Percentiles rank a stretch among this genome's conserved stretches.
phyloP scores from a whole-genome alignment of 2,113 vertebrate species.

The Spea bombifrons region DNA sequence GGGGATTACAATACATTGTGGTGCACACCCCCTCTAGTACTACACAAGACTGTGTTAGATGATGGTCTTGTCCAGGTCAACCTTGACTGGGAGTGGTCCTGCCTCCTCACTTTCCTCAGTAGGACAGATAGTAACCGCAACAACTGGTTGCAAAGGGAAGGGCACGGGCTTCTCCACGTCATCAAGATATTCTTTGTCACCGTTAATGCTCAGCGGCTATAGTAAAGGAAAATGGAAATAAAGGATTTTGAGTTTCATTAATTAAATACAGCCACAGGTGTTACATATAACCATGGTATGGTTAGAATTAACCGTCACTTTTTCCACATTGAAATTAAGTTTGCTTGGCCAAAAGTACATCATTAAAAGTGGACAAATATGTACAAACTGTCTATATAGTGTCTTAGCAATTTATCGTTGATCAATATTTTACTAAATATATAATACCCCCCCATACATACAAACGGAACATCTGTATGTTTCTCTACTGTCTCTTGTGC shows the following conservation, averaged over 20 bases:
- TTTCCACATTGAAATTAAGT: too few species aligned
- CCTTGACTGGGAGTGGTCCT: slow-evolving; percentile 82
- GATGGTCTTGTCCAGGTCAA: slow-evolving; percentile 80
- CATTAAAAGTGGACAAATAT: too few species aligned
- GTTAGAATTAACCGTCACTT: too few species aligned
- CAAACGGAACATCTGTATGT: too few species aligned
- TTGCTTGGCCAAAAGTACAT: too few species aligned
- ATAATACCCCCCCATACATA: too few species aligned
- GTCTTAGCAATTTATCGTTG: too few species aligned
- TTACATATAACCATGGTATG: too few species aligned
- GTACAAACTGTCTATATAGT: too few species aligned
- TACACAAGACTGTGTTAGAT: slow-evolving; percentile 59
- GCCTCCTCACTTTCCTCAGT: slow-evolving; percentile 66
- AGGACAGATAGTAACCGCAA: slow-evolving; percentile 70
- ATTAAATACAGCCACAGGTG: too few species aligned
- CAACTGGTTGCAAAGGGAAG: slow-evolving; percentile 74
- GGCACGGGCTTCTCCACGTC: slow-evolving; percentile 69
- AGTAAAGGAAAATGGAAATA: slow-evolving; percentile 8
- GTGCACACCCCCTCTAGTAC: slow-evolving; percentile 18
- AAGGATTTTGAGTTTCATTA: background rate
- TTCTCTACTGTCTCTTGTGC: too few species aligned
- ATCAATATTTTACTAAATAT: too few species aligned
- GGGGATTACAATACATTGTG: slow-evolving; percentile 8
- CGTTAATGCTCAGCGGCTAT: slow-evolving; percentile 84
- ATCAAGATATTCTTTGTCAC: slow-evolving; percentile 84